Conservation (phyloP, 1,140 invertebrate genomes). For the Cydia pomonella region DNA sequence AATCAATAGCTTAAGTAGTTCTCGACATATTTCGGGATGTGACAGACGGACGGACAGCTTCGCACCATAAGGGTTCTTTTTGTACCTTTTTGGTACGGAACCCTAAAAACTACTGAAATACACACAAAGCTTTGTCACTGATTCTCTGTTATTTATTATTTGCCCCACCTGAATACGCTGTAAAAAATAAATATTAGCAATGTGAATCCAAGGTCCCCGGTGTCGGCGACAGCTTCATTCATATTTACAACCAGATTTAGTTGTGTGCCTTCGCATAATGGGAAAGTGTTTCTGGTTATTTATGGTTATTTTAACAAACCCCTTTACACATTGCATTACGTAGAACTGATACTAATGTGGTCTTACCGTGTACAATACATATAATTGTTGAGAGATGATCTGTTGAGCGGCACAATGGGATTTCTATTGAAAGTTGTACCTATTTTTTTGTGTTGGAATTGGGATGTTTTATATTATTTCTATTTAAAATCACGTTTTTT, state of each 20-base stretch:
- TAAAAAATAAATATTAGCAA: slow-evolving; percentile 9
- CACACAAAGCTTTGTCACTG: neutral
- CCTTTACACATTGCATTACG: neutral
- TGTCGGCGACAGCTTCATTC: neutral
- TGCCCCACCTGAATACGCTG: neutral
- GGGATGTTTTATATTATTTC: no score
- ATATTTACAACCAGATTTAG: slow-evolving; percentile 14
- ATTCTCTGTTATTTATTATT: neutral
- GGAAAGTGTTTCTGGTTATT: slow-evolving; percentile 14
- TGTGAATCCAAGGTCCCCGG: neutral
- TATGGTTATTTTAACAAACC: slow-evolving; percentile 5
- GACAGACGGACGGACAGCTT: no score
- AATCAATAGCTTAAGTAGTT: no score
- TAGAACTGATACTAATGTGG: neutral
- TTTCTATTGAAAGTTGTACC: no score
- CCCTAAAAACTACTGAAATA: neutral
- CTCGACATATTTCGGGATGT: no score
- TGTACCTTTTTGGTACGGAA: no score
- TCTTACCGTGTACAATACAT: neutral
- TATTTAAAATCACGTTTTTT: no score
- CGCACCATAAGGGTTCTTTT: no score
- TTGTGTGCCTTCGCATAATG: neutral
- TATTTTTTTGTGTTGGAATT: no score
- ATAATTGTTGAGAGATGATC: no score
- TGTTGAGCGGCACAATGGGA: no score